Evolutionary conservation across 2,113 vertebrate genomes (phyloP), one percentile per base, ranked within the genome.

Genomic region (Nanorana parkeri): DNA sequence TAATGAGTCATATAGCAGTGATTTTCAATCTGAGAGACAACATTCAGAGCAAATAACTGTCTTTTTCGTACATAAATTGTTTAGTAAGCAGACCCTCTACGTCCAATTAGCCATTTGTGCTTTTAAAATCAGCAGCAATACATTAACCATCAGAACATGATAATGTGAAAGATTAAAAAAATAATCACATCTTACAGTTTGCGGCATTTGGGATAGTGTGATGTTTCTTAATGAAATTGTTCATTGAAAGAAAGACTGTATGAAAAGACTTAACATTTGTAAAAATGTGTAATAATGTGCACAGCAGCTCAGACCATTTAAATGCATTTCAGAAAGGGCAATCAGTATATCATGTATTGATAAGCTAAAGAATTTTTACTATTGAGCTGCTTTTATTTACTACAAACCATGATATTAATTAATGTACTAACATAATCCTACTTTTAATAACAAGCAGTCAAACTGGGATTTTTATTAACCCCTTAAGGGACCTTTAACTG

Each of bases 1-100:
- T 66, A 82, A 82, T 82, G 80, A 82, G 80, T 66, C 61, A 82
- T 67, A 82, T 73, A 74, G 79, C 61, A 65, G 58, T 56, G 68
- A 81, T 75, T 81, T 81, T 82, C 80, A 82, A 74, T 82, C 56
- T 73, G 60, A 65, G 24, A 55, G 24, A 74, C 79, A 26, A 55
- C 58, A 73, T 66, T 82, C 71, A 82, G 20, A 67, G 71, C 60
- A 82, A 47, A 75, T 82, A 67, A 55, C 68, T 60, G 79, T 66
- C 75, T 54, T 81, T 65, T 75, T 29, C 36, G 17, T 55, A 56
- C 29, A 74, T 74, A 82, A 73, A 82, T 74, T 82, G 80, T 81
- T 81, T 32, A 56, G 68, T 64, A 66, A 81, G 69, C 69, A 71
- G 36, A 36, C 28, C 41, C 55, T 66, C 26, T 73, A 56, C 28